These are phyloP conservation scores for Collichthys lucidus DNA, from an alignment of 2,113 vertebrate genomes.

Conservation along the genomic window DNA sequence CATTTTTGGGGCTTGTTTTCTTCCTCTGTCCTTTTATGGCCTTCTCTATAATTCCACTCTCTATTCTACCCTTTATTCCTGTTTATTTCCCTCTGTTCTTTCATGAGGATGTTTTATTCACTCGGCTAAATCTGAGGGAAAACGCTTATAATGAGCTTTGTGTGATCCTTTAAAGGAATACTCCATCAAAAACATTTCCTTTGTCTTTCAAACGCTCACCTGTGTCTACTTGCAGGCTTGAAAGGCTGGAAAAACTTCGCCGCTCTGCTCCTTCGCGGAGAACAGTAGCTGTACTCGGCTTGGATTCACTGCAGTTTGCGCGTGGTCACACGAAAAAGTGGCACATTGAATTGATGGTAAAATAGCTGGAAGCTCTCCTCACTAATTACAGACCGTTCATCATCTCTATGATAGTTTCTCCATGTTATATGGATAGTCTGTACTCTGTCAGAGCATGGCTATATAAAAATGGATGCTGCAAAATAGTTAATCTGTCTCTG, in stretches of 20 bases:
- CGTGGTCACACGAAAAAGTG: background rate
- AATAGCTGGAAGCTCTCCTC: slow-evolving; percentile 5
- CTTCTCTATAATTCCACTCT: background rate
- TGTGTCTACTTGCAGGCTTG: background rate
- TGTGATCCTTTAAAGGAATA: slow-evolving; percentile 27
- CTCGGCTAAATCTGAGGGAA: background rate
- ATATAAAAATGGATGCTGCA: background rate
- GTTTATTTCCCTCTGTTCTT: background rate
- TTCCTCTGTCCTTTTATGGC: slow-evolving; percentile 18
- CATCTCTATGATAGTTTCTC: background rate
- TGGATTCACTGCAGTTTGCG: background rate
- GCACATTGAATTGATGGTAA: background rate
- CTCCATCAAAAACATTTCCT: background rate
- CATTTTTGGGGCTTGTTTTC: slow-evolving; percentile 31
- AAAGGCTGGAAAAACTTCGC: background rate
- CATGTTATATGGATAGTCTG: background rate
- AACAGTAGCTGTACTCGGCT: background rate
- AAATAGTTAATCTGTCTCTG: background rate
- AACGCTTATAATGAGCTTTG: slow-evolving; percentile 1
- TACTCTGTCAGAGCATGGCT: background rate
- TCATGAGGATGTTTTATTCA: background rate
- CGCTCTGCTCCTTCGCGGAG: background rate
- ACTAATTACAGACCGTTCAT: background rate
- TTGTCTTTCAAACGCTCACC: background rate
- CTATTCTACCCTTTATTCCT: slow-evolving; percentile 12